phyloP scores from a whole-genome alignment of 1,140 invertebrate genomes.

The Cylas formicarius region DNA sequence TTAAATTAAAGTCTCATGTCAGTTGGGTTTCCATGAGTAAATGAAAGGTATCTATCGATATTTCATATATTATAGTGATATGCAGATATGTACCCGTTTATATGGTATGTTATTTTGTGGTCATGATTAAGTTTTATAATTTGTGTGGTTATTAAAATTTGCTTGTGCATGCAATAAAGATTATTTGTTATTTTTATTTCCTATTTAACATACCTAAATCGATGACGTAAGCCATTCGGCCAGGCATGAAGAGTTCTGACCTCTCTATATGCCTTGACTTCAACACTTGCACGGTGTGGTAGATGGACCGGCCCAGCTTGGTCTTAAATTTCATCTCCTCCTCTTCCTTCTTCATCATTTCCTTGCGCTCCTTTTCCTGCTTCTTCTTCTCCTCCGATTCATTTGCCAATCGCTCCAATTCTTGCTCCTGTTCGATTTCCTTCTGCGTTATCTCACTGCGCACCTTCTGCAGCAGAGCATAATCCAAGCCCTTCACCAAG shows the following conservation, averaged over 20 bases:
- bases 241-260: constrained; percentile 93
- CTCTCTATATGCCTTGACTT: constrained; percentile 65
- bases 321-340: constrained; percentile 78
- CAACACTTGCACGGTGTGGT: constrained; percentile 58
- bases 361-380: constrained; percentile 56
- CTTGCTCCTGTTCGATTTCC: constrained; percentile 77
- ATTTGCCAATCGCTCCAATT: constrained; percentile 64
- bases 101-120: too few species aligned
- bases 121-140: too few species aligned
- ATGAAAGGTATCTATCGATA: too few species aligned
- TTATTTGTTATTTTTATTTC: too few species aligned
- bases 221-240: constrained; percentile 96
- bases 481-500: constrained; percentile 99
- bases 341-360: constrained; percentile 52
- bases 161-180: too few species aligned
- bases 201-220: constrained; percentile 71
- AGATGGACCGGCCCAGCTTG: constrained; percentile 67
- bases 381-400: constrained; percentile 50
- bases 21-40: too few species aligned
- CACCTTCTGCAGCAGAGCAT: constrained; percentile 96
- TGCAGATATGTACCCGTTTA: too few species aligned
- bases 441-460: constrained; percentile 66
- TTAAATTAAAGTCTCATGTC: too few species aligned
- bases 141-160: too few species aligned
- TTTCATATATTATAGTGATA: too few species aligned